These are phyloP conservation scores for Lycaena phlaeas DNA, from an alignment of 2,888 invertebrate genomes.

Conservation along the genomic window DNA sequence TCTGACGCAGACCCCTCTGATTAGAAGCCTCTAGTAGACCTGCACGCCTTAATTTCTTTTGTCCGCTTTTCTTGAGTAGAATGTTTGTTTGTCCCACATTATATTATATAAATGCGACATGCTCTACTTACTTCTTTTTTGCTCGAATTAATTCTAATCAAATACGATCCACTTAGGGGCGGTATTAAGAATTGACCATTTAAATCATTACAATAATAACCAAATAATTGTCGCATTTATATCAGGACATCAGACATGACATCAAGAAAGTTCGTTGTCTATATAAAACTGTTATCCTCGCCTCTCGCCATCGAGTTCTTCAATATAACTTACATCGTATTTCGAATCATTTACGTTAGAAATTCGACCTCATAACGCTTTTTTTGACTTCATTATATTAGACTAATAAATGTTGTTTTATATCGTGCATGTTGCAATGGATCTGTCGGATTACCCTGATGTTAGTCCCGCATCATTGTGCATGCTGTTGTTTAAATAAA, in stretches of 20 bases:
- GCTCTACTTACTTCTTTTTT: too few relatives aligned
- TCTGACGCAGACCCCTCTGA: conserved; percentile 50
- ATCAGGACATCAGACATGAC: conserved; percentile 6
- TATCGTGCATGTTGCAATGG: conserved; percentile 26
- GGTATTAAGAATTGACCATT: too few relatives aligned
- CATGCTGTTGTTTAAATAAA: neutral
- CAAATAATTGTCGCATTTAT: neutral
- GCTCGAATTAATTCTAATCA: too few relatives aligned
- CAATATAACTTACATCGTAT: conserved; percentile 6
- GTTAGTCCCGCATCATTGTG: conserved; percentile 10
- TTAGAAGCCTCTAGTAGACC: conserved; percentile 59
- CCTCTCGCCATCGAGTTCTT: conserved; percentile 13
- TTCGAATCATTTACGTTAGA: neutral
- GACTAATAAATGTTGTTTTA: conserved; percentile 21
- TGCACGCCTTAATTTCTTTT: conserved; percentile 69
- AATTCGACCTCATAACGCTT: neutral
- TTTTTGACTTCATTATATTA: neutral
- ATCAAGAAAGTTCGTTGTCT: conserved; percentile 11
- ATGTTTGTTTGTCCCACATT: conserved; percentile 29
- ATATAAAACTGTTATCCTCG: conserved; percentile 1
- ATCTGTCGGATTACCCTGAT: conserved; percentile 10
- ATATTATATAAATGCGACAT: conserved; percentile 36
- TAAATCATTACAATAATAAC: conserved; percentile 11
- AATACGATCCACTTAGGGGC: too few relatives aligned
- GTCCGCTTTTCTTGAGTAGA: conserved; percentile 46